phyloP scores from a whole-genome alignment of 2,888 invertebrate genomes.

The Caenorhabditis sp. region DNA sequence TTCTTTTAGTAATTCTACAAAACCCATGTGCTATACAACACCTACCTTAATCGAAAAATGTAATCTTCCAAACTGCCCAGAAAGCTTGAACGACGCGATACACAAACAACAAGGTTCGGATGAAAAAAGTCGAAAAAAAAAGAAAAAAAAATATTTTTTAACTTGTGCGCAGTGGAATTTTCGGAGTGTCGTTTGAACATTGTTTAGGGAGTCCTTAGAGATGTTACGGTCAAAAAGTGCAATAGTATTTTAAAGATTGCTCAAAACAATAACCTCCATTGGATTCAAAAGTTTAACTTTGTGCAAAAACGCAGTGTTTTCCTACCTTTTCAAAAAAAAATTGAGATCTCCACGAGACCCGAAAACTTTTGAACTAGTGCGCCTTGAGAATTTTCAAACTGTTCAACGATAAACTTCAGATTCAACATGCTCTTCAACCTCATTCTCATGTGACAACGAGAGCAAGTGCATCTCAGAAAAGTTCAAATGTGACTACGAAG shows the following conservation, averaged over 20 bases:
- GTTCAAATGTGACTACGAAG: constrained; percentile 63
- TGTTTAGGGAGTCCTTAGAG: constrained; percentile 2
- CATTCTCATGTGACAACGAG: constrained; percentile 46
- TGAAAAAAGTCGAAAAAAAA: neutral
- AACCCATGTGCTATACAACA: constrained; percentile 25
- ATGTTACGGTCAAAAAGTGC: too few species aligned
- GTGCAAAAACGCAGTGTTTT: neutral
- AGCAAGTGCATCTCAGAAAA: constrained; percentile 51
- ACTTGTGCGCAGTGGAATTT: neutral
- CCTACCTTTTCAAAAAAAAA: neutral
- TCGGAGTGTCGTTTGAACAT: too few species aligned
- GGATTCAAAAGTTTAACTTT: too few species aligned
- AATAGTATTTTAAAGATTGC: too few species aligned
- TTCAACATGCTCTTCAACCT: constrained; percentile 15
- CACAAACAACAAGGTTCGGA: too few species aligned
- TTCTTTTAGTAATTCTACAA: constrained; percentile 11
- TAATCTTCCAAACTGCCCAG: constrained; percentile 31
- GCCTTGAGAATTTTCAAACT: too few species aligned
- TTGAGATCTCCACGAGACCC: neutral
- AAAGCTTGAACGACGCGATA: constrained; percentile 24
- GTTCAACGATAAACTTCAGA: constrained; percentile 6
- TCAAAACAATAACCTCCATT: too few species aligned
- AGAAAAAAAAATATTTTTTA: neutral
- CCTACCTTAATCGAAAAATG: constrained; percentile 17
- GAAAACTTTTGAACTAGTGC: neutral